Evolutionary conservation across 2,113 vertebrate genomes (phyloP).

Genomic region (Malurus cyaneus): DNA sequence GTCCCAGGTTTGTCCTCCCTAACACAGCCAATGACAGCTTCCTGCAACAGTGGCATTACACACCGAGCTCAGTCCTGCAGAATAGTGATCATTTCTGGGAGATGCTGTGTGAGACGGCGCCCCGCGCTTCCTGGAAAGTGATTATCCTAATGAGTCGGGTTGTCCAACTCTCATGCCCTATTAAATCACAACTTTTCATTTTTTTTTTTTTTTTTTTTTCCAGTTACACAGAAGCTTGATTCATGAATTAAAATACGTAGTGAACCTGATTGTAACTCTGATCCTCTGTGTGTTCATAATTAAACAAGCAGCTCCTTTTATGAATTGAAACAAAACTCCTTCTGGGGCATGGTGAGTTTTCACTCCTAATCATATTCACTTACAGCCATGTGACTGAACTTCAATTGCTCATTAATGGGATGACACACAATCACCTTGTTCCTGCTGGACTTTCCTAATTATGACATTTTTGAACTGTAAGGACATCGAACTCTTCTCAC

Average conservation of each 20-base stretch:
- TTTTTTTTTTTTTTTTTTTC: background rate
- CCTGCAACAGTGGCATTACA: background rate
- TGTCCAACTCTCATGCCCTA: background rate
- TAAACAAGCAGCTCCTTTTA: slow-evolving; percentile 4
- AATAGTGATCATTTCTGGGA: slow-evolving; percentile 36
- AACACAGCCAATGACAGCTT: background rate
- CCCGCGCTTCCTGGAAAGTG: background rate
- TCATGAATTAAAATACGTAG: slow-evolving; percentile 21
- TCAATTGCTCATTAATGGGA: background rate
- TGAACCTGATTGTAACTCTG: slow-evolving; percentile 18
- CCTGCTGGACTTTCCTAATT: background rate
- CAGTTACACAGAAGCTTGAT: slow-evolving; percentile 6
- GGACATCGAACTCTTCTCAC: background rate
- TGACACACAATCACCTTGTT: background rate
- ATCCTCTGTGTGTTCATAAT: background rate
- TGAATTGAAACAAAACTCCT: background rate
- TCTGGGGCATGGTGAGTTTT: background rate
- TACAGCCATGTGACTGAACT: background rate
- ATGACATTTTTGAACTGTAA: background rate
- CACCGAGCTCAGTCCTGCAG: background rate
- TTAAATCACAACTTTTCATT: slow-evolving; percentile 10
- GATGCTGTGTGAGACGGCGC: background rate
- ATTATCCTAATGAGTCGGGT: background rate
- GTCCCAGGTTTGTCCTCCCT: background rate
- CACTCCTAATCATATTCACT: background rate